These are phyloP conservation scores for Drosophila atripex DNA, from an alignment of 2,888 invertebrate species.

Conservation along the genomic window DNA sequence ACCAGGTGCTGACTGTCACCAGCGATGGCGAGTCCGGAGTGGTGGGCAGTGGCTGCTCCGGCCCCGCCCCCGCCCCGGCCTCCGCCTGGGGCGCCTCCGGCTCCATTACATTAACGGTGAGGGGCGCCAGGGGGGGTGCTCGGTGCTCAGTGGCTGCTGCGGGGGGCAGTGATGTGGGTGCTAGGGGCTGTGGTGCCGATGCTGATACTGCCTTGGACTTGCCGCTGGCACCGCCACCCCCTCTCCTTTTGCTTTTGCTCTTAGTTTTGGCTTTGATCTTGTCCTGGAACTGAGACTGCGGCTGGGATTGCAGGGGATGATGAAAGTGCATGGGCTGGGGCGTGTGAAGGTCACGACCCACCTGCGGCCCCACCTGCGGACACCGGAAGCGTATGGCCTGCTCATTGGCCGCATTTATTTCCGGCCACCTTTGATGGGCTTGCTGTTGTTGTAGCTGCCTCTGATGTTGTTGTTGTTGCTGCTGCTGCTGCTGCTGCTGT, in stretches of 20 bases:
- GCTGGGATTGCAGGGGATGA: conserved; percentile 71
- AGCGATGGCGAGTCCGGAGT: conserved; percentile 83
- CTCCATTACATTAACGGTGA: conserved; percentile 13
- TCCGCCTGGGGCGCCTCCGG: background rate
- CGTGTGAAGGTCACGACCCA: conserved; percentile 74
- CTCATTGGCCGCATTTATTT: conserved; percentile 77
- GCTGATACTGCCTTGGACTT: conserved; percentile 21
- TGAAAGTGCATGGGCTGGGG: conserved; percentile 80
- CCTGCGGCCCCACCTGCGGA: conserved; percentile 81
- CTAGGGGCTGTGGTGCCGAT: conserved; percentile 22
- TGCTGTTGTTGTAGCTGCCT: conserved; percentile 31
- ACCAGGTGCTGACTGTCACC: conserved; percentile 84
- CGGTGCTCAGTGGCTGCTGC: conserved; percentile 11
- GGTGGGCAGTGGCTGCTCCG: conserved; percentile 47
- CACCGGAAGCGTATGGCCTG: conserved; percentile 82
- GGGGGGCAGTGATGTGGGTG: conserved; percentile 11
- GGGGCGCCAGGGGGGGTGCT: conserved; percentile 34
- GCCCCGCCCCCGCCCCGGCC: conserved; percentile 7
- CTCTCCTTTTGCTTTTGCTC: conserved; percentile 15
- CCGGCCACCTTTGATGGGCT: conserved; percentile 54
- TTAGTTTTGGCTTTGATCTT: conserved; percentile 28
- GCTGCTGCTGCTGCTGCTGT: background rate
- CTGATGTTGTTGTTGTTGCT: background rate
- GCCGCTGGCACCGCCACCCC: background rate
- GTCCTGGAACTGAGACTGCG: conserved; percentile 11